Percentiles rank a stretch among this genome's conserved stretches.
Evolutionary conservation across 2,888 invertebrate species (phyloP).

Genomic region (Caenorhabditis sp.): DNA sequence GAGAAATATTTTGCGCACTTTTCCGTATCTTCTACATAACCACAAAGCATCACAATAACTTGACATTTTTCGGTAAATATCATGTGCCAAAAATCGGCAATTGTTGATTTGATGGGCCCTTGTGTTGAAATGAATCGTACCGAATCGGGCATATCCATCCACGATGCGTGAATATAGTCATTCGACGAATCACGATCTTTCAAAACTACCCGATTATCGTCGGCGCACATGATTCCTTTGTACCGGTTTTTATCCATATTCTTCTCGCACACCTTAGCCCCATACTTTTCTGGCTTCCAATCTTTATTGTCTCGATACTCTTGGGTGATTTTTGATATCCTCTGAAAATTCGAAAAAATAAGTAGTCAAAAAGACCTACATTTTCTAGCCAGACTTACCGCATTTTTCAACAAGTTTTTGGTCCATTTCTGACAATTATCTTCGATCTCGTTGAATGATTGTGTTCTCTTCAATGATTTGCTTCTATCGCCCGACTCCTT

Average conservation of each 20-base stretch:
- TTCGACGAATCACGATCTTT: constrained; percentile 19
- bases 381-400: too few relatives aligned
- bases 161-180: constrained; percentile 42
- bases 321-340: constrained; percentile 14
- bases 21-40: constrained; percentile 17
- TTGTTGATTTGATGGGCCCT: constrained; percentile 27
- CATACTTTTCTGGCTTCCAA: constrained; percentile 12
- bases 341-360: neutral
- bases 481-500: too few relatives aligned
- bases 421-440: neutral
- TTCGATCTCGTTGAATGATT: neutral
- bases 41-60: constrained; percentile 37
- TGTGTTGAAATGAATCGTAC: constrained; percentile 37
- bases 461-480: neutral
- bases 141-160: constrained; percentile 36
- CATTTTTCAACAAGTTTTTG: neutral
- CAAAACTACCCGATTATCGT: constrained; percentile 34
- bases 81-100: constrained; percentile 43
- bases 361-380: neutral
- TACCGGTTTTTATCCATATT: constrained; percentile 32
- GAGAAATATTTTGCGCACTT: constrained; percentile 26
- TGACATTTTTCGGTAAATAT: constrained; percentile 32
- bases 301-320: constrained; percentile 27
- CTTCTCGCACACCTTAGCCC: constrained; percentile 7
- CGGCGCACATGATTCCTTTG: constrained; percentile 21